Conservation (phyloP, 2,888 invertebrate genomes). For the Melipona beecheii region DNA sequence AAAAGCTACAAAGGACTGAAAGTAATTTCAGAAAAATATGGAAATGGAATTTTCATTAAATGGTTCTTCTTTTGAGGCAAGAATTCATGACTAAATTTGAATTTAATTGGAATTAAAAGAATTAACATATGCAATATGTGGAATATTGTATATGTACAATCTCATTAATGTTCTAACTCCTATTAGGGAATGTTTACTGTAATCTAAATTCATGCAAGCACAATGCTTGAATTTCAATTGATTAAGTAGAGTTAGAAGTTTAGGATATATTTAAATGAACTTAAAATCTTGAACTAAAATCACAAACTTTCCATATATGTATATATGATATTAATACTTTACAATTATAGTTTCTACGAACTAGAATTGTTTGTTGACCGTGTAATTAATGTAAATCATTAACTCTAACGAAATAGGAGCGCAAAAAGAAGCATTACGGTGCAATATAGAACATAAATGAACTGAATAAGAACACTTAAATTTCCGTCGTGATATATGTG, state of each 20-base stretch:
- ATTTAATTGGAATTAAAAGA: too few species aligned
- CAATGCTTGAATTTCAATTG: background rate
- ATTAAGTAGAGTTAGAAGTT: background rate
- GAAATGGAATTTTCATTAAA: background rate
- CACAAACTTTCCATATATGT: background rate
- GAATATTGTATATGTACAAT: too few species aligned
- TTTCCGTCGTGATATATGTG: background rate
- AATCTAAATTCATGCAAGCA: too few species aligned
- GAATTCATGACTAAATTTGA: background rate
- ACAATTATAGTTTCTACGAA: conserved; percentile 1
- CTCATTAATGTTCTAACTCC: too few species aligned
- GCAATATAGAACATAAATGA: background rate
- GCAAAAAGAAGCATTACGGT: background rate
- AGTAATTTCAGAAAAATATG: background rate
- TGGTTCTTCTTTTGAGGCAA: background rate
- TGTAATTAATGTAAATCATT: background rate
- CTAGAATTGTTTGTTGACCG: background rate
- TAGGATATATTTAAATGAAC: too few species aligned
- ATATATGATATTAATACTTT: background rate
- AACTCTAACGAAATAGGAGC: conserved; percentile 21
- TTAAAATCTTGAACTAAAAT: background rate
- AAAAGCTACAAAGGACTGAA: background rate
- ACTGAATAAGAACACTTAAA: background rate
- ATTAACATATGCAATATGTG: too few species aligned
- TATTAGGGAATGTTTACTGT: too few species aligned